Evolutionary conservation across 1,140 invertebrate genomes (phyloP), one percentile per base, ranked within the genome.

Genomic region (Probaryconus sp.): DNA sequence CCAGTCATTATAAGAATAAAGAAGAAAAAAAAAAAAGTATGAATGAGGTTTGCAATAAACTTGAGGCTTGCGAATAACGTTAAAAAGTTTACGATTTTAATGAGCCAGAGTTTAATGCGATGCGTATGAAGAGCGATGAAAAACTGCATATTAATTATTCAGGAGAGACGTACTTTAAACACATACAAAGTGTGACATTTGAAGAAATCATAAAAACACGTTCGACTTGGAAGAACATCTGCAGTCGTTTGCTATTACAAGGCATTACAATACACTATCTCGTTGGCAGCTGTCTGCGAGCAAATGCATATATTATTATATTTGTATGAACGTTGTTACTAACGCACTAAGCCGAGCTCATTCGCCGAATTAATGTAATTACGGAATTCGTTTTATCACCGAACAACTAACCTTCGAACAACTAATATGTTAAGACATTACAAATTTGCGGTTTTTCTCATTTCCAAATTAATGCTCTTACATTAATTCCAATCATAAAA

Each of bases 171-270:
- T 60, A 51, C 45, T 58, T 68, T 75, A 51, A 58, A 51, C 28
- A 37, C 33, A 33, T 51, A 67, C 73, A 58, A 64, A 76, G 63
- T 61, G 73, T 71, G 68, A 76, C 63, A 71, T 76, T 68, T 68
- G 55, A 67, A 76, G 67, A 76, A 76, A 69, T 71, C 68, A 76
- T 76, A 71, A 71, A 71, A 76, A 76, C 61, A 65, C 42, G 58
- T 76, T 71, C 56, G 43, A 68, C 67, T 56, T 37, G 31, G 2
- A 2, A 51, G 31, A 76, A 71, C 73, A 76, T 76, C 67, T 76
- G 73, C 73, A 68, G 73, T 76, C 42, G 53, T 18, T 67, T 68
- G 50, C 42, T 30, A 70, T 51, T 71, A 64, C 47, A 14, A 71
- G 6, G 24, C 31, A 76, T 71, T 71, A 76, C 67, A 76, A 76